Evolutionary conservation across 2,797 vertebrate species (phyloP).

Genomic region (Crenichthys baileyi): DNA sequence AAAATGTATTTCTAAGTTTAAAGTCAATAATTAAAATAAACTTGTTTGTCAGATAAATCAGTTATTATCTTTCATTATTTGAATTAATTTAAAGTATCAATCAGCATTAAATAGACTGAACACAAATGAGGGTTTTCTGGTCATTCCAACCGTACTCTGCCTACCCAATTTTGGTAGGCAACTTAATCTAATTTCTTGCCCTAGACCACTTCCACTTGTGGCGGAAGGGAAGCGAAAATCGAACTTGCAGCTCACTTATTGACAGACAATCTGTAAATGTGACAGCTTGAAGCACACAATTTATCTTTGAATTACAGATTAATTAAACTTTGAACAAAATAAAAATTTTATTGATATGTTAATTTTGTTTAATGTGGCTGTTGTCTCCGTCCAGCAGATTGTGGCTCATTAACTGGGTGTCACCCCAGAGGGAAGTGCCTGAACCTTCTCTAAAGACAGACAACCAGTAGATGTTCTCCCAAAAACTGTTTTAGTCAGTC

Average conservation of each 20-base stretch:
- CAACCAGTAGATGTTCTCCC: neutral
- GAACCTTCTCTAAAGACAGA: neutral
- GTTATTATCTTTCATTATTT: neutral
- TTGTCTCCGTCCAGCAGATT: neutral
- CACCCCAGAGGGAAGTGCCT: neutral
- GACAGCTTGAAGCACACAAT: no score
- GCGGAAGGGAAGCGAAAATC: neutral
- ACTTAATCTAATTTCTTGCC: neutral
- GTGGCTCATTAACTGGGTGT: no score
- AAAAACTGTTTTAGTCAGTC: neutral
- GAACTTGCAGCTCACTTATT: neutral
- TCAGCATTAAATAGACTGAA: neutral
- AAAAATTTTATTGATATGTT: neutral
- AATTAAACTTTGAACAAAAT: no score
- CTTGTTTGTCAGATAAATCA: neutral
- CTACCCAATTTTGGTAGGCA: neutral
- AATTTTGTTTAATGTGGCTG: neutral
- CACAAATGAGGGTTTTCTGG: neutral
- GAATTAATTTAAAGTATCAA: neutral
- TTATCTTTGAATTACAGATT: no score
- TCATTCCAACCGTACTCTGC: neutral
- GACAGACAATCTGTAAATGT: neutral
- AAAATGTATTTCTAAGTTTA: neutral
- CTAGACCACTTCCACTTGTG: neutral
- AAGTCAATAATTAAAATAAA: neutral